Evolutionary conservation across 2,113 vertebrate species (phyloP).

Genomic region (Anser brachyrhynchus): DNA sequence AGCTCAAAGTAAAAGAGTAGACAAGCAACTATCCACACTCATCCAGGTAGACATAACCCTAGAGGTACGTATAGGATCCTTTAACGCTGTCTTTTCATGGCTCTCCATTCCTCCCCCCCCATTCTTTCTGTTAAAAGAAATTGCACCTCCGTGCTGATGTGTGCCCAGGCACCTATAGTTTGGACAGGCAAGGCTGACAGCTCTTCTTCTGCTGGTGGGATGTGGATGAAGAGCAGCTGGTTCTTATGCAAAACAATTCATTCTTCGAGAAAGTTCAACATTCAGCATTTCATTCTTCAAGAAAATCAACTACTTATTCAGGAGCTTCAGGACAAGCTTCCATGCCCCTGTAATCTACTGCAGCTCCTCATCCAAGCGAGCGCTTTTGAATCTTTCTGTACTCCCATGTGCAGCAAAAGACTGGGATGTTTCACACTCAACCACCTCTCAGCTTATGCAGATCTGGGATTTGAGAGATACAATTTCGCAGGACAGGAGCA

Average conservation of each 20-base stretch:
- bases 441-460: background rate
- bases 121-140: background rate
- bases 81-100: background rate
- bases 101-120: background rate
- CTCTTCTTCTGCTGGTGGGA: background rate
- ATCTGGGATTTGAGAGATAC: background rate
- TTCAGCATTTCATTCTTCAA: too few relatives aligned
- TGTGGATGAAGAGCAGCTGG: background rate
- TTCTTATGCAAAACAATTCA: background rate
- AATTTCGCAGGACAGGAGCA: background rate
- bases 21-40: background rate
- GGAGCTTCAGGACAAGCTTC: background rate
- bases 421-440: background rate
- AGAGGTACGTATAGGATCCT: background rate
- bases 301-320: background rate
- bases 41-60: background rate
- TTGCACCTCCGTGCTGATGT: background rate
- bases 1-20: background rate
- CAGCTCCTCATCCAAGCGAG: background rate
- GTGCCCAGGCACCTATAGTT: background rate
- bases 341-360: background rate
- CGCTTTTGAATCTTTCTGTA: background rate
- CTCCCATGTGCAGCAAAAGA: background rate
- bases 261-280: background rate
- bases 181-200: background rate